These are phyloP conservation scores for Lasius platythorax DNA, from an alignment of 2,888 invertebrate genomes.

Conservation along the genomic window DNA sequence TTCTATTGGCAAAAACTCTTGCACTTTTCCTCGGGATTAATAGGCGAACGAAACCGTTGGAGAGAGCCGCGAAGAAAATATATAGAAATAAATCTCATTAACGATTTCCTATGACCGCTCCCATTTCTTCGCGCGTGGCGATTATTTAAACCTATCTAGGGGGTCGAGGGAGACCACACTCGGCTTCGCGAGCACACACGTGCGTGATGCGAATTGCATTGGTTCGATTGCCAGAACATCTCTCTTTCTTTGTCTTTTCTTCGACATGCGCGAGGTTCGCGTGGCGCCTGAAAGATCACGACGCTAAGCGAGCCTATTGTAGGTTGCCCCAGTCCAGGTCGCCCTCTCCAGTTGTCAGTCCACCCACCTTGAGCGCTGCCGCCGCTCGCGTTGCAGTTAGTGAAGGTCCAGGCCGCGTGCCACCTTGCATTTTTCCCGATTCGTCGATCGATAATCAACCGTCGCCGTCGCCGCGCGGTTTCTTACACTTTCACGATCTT, in stretches of 20 bases:
- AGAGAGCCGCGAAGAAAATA: background rate
- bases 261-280: slow-evolving; percentile 53
- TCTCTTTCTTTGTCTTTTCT: slow-evolving; percentile 17
- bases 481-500: slow-evolving; percentile 81
- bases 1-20: background rate
- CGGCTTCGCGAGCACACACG: slow-evolving; percentile 16
- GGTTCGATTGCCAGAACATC: slow-evolving; percentile 21
- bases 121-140: background rate
- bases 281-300: slow-evolving; percentile 66
- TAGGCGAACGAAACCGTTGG: background rate
- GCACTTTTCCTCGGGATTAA: background rate
- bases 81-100: slow-evolving; percentile 5
- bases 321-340: slow-evolving; percentile 70
- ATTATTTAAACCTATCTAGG: background rate
- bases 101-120: slow-evolving; percentile 4
- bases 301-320: slow-evolving; percentile 47
- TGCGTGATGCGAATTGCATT: slow-evolving; percentile 54
- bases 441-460: slow-evolving; percentile 73
- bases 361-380: slow-evolving; percentile 77
- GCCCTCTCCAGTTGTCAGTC: slow-evolving; percentile 77
- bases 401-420: slow-evolving; percentile 80
- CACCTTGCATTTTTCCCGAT: slow-evolving; percentile 82
- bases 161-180: background rate
- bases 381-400: slow-evolving; percentile 68
- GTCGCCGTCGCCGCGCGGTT: slow-evolving; percentile 62